Evolutionary conservation across 1,140 invertebrate genomes (phyloP), one percentile per base, ranked within the genome.

Genomic region (Scaptomyza hsui): DNA sequence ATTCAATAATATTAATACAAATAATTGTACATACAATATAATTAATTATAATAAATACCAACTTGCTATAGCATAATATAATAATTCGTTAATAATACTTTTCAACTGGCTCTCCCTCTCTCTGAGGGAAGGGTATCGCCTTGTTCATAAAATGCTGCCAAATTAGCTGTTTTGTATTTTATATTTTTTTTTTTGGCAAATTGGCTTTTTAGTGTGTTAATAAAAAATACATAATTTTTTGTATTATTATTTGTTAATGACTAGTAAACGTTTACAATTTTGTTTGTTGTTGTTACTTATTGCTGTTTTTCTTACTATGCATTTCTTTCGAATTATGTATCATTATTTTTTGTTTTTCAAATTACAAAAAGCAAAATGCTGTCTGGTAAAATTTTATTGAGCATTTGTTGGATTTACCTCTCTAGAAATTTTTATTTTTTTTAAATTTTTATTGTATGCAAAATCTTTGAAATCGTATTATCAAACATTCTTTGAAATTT

Each of bases 31-130:
- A 83, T 85, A 83, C 70, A 75, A 72, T 76, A 72, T 68, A 68
- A 64, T 80, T 82, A 72, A 79, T 77, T 78, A 76, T 86, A 86
- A 86, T 86, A 86, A 86, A 86, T 86, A 86, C 77, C 82, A 86
- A 86, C 81, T 86, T 86, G 70, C 74, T 86, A 85, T 83, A 85
- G 81, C 76, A 78, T 71, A 71, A 65, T 65, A 70, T 86, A 86
- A 74, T 77, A 75, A 81, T 72, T 86, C 77, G 82, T 86, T 85
- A 86, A 85, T 85, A 85, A 85, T 85, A 85, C 81, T 85, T 71
- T 55, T 76, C 69, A 86, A 80, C 77, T 86, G 75, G 68, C 62
- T 78, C 9, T 61, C n/a, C 15, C 26, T 68, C 49, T 44, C 42
- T 21, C 32, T 53, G 26, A 4, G 18, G 13, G 48, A 61, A n/a